A percentile compares a stretch with the other conserved stretches of the same genome.
Evolutionary conservation across 1,140 invertebrate species (phyloP).

Genomic region (Leptonema lineaticorne): DNA sequence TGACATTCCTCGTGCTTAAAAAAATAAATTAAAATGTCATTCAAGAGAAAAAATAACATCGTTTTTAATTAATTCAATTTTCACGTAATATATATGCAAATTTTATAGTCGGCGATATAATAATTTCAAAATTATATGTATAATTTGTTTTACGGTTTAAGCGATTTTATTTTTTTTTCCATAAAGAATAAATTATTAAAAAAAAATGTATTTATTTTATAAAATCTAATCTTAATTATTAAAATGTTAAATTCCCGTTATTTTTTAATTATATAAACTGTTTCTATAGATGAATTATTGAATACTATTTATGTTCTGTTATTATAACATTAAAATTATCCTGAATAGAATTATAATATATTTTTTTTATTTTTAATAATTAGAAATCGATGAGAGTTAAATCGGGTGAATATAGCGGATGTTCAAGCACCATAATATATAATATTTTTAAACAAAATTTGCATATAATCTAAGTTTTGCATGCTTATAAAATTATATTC

Average conservation of each 20-base stretch:
- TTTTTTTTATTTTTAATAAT: no score
- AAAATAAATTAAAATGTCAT: not conserved
- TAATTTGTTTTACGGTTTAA: slow-evolving; percentile 1
- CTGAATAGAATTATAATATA: no score
- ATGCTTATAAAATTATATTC: no score
- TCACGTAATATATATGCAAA: slow-evolving; percentile 1
- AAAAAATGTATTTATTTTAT: not conserved
- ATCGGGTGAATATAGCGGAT: no score
- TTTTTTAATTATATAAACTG: not conserved
- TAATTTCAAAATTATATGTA: not conserved
- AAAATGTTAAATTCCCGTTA: not conserved
- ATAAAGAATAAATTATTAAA: no score
- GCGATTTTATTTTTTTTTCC: no score
- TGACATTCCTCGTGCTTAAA: not conserved
- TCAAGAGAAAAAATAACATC: not conserved
- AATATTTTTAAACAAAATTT: no score
- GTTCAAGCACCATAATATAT: no score
- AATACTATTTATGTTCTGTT: not conserved
- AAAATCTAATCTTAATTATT: not conserved
- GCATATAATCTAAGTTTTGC: no score
- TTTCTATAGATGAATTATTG: not conserved
- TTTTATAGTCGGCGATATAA: not conserved
- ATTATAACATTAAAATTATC: not conserved
- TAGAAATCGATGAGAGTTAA: no score
- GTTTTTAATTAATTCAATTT: not conserved